Conservation (phyloP, 2,888 invertebrate genomes). For the Fissipunctia ypsillon region DNA sequence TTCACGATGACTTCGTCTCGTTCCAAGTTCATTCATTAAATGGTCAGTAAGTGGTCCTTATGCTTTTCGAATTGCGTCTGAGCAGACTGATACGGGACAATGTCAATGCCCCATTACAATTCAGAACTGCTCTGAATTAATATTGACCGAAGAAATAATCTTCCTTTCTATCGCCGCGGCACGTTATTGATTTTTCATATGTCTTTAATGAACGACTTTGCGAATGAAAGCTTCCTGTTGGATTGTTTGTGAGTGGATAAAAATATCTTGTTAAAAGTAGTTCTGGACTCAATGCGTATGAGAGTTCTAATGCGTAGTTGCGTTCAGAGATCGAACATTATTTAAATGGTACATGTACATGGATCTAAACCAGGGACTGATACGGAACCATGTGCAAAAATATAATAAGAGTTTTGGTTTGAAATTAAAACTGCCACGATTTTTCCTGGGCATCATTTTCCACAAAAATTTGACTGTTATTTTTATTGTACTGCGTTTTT, state of each 20-base stretch:
- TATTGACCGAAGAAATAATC: slow-evolving; percentile 10
- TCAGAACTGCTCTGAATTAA: slow-evolving; percentile 17
- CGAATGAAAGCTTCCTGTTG: slow-evolving; percentile 33
- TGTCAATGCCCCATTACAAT: slow-evolving; percentile 32
- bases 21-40: slow-evolving; percentile 38
- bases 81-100: slow-evolving; percentile 13
- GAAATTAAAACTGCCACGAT: neutral
- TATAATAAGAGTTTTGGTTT: neutral
- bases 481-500: slow-evolving; percentile 49
- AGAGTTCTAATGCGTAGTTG: slow-evolving; percentile 54
- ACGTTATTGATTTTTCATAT: slow-evolving; percentile 46
- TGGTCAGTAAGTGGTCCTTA: slow-evolving; percentile 16
- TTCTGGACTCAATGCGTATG: slow-evolving; percentile 51
- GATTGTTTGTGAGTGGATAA: slow-evolving; percentile 39
- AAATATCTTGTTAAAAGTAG: slow-evolving; percentile 61
- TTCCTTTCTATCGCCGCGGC: neutral
- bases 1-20: slow-evolving; percentile 30
- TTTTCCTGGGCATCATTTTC: slow-evolving; percentile 14
- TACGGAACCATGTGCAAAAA: slow-evolving; percentile 9
- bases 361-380: neutral
- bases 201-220: slow-evolving; percentile 16
- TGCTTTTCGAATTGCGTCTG: slow-evolving; percentile 22
- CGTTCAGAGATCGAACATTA: slow-evolving; percentile 42
- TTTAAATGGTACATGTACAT: slow-evolving; percentile 15
- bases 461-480: slow-evolving; percentile 34